Evolutionary conservation across 1,140 invertebrate species (phyloP).

Genomic region (Drosophila persimilis): DNA sequence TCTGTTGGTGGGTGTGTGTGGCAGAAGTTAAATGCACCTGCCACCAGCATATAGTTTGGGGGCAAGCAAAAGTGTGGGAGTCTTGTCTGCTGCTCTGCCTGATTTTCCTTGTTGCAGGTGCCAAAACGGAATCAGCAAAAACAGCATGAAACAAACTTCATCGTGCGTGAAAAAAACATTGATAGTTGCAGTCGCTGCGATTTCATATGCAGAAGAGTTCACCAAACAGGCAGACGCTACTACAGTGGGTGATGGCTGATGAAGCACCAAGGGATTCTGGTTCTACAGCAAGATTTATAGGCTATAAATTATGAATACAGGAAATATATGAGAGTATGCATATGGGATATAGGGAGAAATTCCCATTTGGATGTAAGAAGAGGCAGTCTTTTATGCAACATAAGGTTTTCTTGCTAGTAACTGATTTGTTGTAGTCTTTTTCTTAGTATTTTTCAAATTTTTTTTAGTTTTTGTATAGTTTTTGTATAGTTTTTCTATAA

Average conservation of each 20-base stretch:
- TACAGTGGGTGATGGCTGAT: conserved; percentile 1
- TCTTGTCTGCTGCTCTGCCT: conserved; percentile 43
- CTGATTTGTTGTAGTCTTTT: background rate
- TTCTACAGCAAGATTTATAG: no score
- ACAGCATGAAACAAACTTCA: conserved; percentile 35
- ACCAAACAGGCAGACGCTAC: background rate
- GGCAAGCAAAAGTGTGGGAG: conserved; percentile 8
- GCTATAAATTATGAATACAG: no score
- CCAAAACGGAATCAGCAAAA: conserved; percentile 32
- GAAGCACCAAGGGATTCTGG: background rate
- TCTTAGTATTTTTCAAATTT: background rate
- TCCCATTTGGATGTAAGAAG: no score
- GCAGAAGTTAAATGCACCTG: conserved; percentile 78
- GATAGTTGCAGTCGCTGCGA: conserved; percentile 30
- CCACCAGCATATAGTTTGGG: conserved; percentile 37
- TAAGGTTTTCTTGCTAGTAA: no score
- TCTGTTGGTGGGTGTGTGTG: conserved; percentile 41
- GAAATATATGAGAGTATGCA: no score
- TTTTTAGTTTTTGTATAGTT: background rate
- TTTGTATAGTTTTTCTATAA: background rate
- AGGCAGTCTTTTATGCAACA: no score
- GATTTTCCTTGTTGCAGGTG: conserved; percentile 52
- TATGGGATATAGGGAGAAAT: no score
- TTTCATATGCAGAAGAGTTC: conserved; percentile 25
- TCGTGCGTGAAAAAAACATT: conserved; percentile 55